Conservation (phyloP, 2,113 vertebrate genomes). For the Myotis lucifugus region DNA sequence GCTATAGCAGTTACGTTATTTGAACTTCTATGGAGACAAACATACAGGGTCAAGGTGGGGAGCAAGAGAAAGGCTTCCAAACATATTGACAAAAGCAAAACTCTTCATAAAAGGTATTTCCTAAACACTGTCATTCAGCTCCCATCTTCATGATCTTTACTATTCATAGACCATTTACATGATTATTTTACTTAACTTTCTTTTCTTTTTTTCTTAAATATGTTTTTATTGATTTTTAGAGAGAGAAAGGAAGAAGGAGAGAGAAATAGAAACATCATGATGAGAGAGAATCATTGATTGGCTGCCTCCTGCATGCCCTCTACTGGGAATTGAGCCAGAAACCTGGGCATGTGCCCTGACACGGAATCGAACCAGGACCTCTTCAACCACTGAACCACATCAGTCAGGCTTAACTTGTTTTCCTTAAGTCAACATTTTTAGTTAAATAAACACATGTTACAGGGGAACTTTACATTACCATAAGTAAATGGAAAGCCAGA, state of each 20-base stretch:
- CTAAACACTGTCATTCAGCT: neutral
- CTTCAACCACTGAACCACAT: too few relatives aligned
- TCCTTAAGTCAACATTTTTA: conserved; percentile 11
- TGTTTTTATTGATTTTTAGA: too few relatives aligned
- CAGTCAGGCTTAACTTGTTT: neutral
- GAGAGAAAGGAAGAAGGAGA: too few relatives aligned
- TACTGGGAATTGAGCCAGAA: too few relatives aligned
- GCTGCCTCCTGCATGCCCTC: too few relatives aligned
- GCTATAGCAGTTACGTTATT: neutral
- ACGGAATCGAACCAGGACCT: too few relatives aligned
- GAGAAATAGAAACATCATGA: too few relatives aligned
- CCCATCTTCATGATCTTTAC: neutral
- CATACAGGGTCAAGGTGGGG: rapidly evolving
- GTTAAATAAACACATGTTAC: neutral
- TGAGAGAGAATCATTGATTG: too few relatives aligned
- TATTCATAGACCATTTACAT: neutral
- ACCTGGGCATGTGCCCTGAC: too few relatives aligned
- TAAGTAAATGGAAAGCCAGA: neutral
- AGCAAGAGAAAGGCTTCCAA: neutral
- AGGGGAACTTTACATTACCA: neutral
- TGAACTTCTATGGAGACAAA: neutral
- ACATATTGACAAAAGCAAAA: neutral
- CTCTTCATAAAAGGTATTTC: neutral
- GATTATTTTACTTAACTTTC: neutral
- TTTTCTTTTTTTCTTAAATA: conserved; percentile 11